Conservation (phyloP, 2,797 vertebrate species). For the Poeciliopsis gracilis region DNA sequence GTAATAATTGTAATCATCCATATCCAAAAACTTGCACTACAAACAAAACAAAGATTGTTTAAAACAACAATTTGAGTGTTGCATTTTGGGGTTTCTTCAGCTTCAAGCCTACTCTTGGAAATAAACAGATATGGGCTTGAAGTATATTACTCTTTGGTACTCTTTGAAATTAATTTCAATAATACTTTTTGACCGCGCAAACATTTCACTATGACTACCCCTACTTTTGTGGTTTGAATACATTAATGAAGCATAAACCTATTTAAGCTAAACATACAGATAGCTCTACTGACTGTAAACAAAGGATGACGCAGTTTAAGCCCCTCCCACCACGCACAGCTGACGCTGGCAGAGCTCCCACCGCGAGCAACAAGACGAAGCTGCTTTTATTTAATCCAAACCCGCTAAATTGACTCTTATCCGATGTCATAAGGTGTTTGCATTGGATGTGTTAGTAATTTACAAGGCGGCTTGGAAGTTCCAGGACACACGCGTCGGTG, state of each 20-base stretch:
- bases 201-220: background rate
- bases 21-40: background rate
- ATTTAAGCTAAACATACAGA: background rate
- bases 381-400: background rate
- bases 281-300: conserved; percentile 54
- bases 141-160: background rate
- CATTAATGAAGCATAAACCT: background rate
- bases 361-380: conserved; percentile 17
- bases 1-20: background rate
- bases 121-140: background rate
- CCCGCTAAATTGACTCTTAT: accelerated
- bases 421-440: no score
- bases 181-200: background rate
- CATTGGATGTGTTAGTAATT: background rate
- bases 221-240: background rate
- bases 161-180: background rate
- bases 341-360: conserved; percentile 20
- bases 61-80: background rate
- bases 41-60: background rate
- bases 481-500: conserved; percentile 5
- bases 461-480: background rate
- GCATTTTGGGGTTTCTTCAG: background rate
- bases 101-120: background rate
- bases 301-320: conserved; percentile 64
- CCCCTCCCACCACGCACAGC: conserved; percentile 69